Conservation (phyloP, 2,797 vertebrate genomes). For the Lithobates sylvaticus region DNA sequence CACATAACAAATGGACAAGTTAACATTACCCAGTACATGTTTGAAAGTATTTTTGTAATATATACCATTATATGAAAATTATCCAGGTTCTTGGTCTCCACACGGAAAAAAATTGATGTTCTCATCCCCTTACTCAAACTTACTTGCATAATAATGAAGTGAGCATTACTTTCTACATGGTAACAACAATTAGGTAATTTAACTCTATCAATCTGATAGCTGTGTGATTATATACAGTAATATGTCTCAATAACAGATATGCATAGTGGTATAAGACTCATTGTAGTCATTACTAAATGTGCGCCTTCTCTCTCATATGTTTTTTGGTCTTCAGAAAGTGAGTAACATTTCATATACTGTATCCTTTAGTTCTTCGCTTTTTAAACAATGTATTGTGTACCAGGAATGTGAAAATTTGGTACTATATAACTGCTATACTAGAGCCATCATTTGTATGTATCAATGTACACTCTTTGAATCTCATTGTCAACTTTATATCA, state of each 20-base stretch:
- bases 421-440: background rate
- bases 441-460: background rate
- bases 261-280: too few relatives aligned
- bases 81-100: too few relatives aligned
- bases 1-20: too few relatives aligned
- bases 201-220: too few relatives aligned
- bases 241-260: background rate
- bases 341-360: background rate
- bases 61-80: too few relatives aligned
- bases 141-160: too few relatives aligned
- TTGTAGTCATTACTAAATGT: too few relatives aligned
- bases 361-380: background rate
- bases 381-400: background rate
- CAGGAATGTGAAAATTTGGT: background rate
- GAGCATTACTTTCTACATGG: too few relatives aligned
- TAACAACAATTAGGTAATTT: too few relatives aligned
- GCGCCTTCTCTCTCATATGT: too few relatives aligned
- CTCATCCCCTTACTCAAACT: too few relatives aligned
- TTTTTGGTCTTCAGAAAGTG: background rate
- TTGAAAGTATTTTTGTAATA: background rate
- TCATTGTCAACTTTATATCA: background rate
- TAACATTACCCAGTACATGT: background rate
- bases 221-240: background rate
- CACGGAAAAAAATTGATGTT: too few relatives aligned
- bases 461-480: background rate